A percentile compares a stretch with the other conserved stretches of the same genome.
Conservation (phyloP, 2,888 invertebrate species). For the Allacma fusca region DNA sequence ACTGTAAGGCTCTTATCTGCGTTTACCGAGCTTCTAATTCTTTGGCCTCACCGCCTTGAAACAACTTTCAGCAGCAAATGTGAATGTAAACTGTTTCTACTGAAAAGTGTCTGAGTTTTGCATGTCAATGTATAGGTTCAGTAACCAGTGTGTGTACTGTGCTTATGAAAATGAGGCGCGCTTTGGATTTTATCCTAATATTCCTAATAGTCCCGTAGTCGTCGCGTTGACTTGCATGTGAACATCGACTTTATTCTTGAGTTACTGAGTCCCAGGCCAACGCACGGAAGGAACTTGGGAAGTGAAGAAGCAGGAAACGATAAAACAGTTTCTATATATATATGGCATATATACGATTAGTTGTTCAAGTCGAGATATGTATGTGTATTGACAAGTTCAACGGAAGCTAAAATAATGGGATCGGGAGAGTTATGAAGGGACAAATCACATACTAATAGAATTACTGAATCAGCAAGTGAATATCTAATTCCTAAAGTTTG, state of each 20-base stretch:
- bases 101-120: neutral
- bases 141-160: neutral
- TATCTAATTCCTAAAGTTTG: neutral
- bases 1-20: neutral
- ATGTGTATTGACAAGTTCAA: slow-evolving; percentile 23
- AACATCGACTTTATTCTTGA: neutral
- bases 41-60: neutral
- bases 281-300: slow-evolving; percentile 26
- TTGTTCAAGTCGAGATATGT: slow-evolving; percentile 10
- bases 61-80: neutral
- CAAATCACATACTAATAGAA: neutral
- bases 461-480: neutral
- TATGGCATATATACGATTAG: neutral
- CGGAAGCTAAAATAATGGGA: slow-evolving; percentile 28
- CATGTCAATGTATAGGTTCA: neutral
- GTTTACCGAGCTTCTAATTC: neutral
- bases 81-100: neutral
- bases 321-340: slow-evolving; percentile 28
- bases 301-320: slow-evolving; percentile 36
- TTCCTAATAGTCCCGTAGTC: neutral
- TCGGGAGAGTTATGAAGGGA: neutral
- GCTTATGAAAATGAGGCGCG: slow-evolving; percentile 16
- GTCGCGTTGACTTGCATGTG: neutral
- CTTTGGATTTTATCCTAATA: slow-evolving; percentile 14
- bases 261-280: slow-evolving; percentile 1